Base-by-base conservation (phyloP, 64 coral and sea anemone species). In the Actinia tenebrosa region DNA sequence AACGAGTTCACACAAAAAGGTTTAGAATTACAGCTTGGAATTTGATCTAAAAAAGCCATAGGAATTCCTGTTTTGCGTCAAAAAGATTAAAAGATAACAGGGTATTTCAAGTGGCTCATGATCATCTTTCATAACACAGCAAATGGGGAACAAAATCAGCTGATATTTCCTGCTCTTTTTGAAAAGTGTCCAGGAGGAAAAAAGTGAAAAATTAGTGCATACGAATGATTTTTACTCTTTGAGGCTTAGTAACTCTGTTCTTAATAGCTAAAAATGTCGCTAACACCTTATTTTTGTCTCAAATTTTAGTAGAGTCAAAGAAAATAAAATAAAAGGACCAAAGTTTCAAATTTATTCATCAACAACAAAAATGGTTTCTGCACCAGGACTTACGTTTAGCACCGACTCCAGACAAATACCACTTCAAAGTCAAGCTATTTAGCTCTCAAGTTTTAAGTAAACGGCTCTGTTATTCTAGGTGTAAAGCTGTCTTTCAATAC, bases 401-500 rank as follows among this genome's bases (percentile, higher is more conserved):
- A 75, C 26, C 69, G 7, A 75, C 16, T 27, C 10, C 42, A 75
- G 11, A 75, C 69, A 27, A 42, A 30, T 42, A 75, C 37, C 11
- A 10, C 23, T 42, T 75, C 26, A 75, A 42, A 75, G 2, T 27
- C 11, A 25, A 26, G 13, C 5, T 43, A 14, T 72, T 75, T 75
- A n/a, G 25, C 69, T 27, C 14, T 26, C 26, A 0, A 30, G n/a
- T 26, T 75, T 27, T 10, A 75, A 75, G 5, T 25, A 75, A 75
- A 42, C 11, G 10, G 9, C 26, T 75, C 25, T 30, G 25, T 75
- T 75, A 75, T 75, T 30, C 26, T 25, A 75, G 42, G 69, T 75
- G 69, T 26, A 75, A 75, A 75, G 26, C 69, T 75, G 69, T 75
- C 69, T 75, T 75, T 75, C 22, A 75, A 43, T 75, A 75, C 69